phyloP scores from a whole-genome alignment of 2,113 vertebrate genomes.

The Ciconia boyciana region DNA sequence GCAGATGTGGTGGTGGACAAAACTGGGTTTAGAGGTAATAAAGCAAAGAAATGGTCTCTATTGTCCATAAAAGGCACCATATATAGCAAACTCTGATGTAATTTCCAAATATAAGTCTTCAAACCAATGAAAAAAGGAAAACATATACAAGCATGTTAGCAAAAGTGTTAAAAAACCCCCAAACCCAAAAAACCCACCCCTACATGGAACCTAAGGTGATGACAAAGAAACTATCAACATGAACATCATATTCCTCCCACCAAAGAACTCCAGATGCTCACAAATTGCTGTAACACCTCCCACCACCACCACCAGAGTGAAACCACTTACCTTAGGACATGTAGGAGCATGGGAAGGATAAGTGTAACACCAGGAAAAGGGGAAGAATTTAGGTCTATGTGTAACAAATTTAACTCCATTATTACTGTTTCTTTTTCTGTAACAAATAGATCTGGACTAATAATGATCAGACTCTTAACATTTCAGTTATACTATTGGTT shows the following conservation, averaged over 20 bases:
- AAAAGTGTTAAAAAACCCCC: not conserved
- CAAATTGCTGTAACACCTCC: not conserved
- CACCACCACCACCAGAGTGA: not conserved
- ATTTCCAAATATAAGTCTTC: not conserved
- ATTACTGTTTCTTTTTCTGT: not conserved
- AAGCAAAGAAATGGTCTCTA: not conserved
- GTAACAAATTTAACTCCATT: not conserved
- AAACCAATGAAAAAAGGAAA: not conserved
- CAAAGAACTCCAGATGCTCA: not conserved
- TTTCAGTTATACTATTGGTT: not conserved
- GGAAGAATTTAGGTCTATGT: not conserved
- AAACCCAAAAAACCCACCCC: not conserved
- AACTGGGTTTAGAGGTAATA: not conserved
- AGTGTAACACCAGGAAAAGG: not conserved
- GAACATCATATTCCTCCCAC: not conserved
- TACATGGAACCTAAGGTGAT: not conserved
- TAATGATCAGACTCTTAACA: not conserved
- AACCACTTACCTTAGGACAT: not conserved
- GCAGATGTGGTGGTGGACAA: not conserved
- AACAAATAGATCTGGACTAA: not conserved
- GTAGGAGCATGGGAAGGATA: not conserved
- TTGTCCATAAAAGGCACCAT: not conserved
- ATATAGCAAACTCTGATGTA: not conserved
- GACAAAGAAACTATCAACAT: not conserved
- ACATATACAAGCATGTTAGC: fast-evolving